Evolutionary conservation across 2,797 vertebrate species (phyloP), one percentile per base, ranked within the genome.

Genomic region (Fistularia tabacaria): DNA sequence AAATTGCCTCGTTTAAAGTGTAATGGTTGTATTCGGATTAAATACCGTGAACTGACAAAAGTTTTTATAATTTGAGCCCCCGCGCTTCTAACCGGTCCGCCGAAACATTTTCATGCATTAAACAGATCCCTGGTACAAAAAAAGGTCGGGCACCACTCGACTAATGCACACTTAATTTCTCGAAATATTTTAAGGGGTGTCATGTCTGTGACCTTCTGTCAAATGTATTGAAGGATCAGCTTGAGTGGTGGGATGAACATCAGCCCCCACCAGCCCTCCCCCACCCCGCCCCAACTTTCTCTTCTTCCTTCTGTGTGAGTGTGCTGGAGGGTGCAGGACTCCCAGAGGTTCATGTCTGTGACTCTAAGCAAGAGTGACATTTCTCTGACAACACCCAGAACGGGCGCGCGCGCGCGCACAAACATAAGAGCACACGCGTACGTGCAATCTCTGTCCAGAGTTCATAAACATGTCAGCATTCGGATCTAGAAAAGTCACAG

Each of bases 311-410:
- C 66, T 81, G 75, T 74, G 74, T 54, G 66, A 78, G 63, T 77
- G 69, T 80, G 86, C 88, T 82, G 68, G 70, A 84, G 85, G 88
- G 81, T 75, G 83, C 83, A 75, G 82, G 74, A 79, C 81, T 89
- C 82, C 80, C 85, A 83, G 77, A 86, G 84, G 85, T 88, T 85
- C 76, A 62, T 66, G 65, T 74, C 70, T 83, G 70, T 89, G 88
- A 90, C 84, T 90, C 76, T 90, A 87, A 91, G 75, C 77, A 77
- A 81, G 71, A 81, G 79, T 89, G 90, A 90, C 89, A 88, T 84
- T 84, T 81, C 80, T 88, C 88, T 86, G 88, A 91, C 90, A 89
- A 84, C 85, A 84, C 81, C 77, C 72, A 77, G 73, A 80, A 80
- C 74, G 74, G 68, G 59, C 78, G 59, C 62, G 66, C 62, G 57